Conservation (phyloP, 2,113 vertebrate species). For the Alethe diademata region DNA sequence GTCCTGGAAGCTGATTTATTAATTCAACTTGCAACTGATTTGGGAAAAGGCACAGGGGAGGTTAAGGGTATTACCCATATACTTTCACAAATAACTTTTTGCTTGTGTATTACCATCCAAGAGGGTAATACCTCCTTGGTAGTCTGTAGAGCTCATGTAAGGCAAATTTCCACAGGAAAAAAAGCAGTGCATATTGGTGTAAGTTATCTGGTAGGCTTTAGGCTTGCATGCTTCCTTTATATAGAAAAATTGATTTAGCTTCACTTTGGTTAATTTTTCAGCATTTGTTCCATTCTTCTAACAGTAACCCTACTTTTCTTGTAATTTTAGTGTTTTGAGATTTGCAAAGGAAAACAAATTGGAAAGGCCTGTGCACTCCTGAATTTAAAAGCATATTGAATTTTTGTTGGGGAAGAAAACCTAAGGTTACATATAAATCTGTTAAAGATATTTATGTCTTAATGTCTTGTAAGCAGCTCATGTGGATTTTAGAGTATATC, state of each 20-base stretch:
- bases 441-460: neutral
- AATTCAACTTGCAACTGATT: neutral
- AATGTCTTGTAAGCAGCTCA: neutral
- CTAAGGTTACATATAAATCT: neutral
- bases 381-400: neutral
- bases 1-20: neutral
- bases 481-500: neutral
- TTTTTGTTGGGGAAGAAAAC: neutral
- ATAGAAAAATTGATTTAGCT: neutral
- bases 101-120: neutral
- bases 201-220: neutral
- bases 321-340: neutral
- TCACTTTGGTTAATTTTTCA: neutral
- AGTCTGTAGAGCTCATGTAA: neutral
- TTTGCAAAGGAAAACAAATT: neutral
- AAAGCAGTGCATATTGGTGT: neutral
- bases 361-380: neutral
- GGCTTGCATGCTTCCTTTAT: neutral
- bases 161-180: neutral
- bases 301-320: neutral
- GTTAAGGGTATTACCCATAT: neutral
- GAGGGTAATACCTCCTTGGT: neutral
- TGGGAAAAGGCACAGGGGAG: neutral
- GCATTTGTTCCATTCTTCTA: neutral
- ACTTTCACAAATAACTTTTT: neutral